Evolutionary conservation across 2,797 vertebrate genomes (phyloP), one percentile per base, ranked within the genome.

Genomic region (Bradypodion pumilum): DNA sequence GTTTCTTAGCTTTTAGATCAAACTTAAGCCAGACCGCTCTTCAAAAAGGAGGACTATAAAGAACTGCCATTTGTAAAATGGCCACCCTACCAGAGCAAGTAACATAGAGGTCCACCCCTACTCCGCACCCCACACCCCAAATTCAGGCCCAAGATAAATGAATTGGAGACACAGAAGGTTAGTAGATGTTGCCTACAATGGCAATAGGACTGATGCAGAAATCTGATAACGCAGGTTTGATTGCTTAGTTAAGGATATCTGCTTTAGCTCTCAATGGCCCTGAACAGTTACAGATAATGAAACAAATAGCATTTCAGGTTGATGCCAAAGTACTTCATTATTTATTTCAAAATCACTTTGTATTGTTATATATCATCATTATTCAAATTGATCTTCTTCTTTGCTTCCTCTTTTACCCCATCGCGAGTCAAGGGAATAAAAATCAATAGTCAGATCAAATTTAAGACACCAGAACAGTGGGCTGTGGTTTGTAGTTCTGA

Each of bases 391-490:
- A n/a, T n/a, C n/a, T n/a, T n/a, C n/a, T n/a, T n/a, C n/a, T n/a
- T n/a, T n/a, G n/a, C n/a, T n/a, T n/a, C n/a, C n/a, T n/a, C n/a
- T n/a, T n/a, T n/a, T n/a, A n/a, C n/a, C n/a, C n/a, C n/a, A n/a
- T n/a, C n/a, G n/a, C n/a, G n/a, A n/a, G n/a, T n/a, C n/a, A n/a
- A n/a, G n/a, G n/a, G n/a, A n/a, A n/a, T n/a, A n/a, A n/a, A 92
- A 85, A 66, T 81, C 87, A 72, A 86, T 69, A 40, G 42, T 85
- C 70, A 86, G 59, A 49, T 3, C 25, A 63, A 89, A 86, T 83
- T 80, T 59, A 74, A 88, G 62, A 60, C 81, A 69, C 49, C 1
- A 60, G 78, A 42, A 16, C 49, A 37, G 74, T 79, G 7, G 40
- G 52, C 75, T 65, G 69, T 75, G 16, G 49, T 86, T 15, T 72